Conservation (phyloP, 2,113 vertebrate genomes). For the Condylura cristata region DNA sequence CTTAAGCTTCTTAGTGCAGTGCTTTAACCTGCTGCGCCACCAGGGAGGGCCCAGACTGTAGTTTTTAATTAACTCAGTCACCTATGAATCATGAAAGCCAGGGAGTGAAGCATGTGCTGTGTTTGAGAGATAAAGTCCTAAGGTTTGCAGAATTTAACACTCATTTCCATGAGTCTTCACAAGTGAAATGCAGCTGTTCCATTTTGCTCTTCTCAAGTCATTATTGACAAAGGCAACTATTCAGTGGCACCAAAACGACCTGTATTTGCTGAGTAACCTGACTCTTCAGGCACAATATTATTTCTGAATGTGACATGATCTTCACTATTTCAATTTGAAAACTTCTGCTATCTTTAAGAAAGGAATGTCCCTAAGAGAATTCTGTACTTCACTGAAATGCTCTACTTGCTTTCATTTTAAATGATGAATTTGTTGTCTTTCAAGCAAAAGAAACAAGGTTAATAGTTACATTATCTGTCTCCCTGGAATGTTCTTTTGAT, state of each 20-base stretch:
- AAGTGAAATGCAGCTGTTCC: conserved; percentile 57
- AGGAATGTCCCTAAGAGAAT: conserved; percentile 18
- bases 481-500: conserved; percentile 3
- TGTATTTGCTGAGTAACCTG: conserved; percentile 41
- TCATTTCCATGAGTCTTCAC: conserved; percentile 63
- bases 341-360: not conserved
- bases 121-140: conserved; percentile 79
- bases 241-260: not conserved
- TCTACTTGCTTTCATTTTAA: conserved; percentile 53
- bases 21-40: no score
- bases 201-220: conserved; percentile 70
- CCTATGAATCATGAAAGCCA: conserved; percentile 80
- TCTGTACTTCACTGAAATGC: not conserved
- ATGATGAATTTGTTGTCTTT: not conserved
- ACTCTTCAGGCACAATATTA: not conserved
- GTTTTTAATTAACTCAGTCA: conserved; percentile 84
- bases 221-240: conserved; percentile 70
- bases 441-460: conserved; percentile 15
- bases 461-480: not conserved
- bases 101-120: conserved; percentile 76
- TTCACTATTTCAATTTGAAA: conserved; percentile 4
- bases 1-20: no score
- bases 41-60: no score
- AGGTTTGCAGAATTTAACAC: conserved; percentile 76
- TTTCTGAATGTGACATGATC: conserved; percentile 10